Conservation (phyloP, 2,113 vertebrate species). For the Suncus etruscus region DNA sequence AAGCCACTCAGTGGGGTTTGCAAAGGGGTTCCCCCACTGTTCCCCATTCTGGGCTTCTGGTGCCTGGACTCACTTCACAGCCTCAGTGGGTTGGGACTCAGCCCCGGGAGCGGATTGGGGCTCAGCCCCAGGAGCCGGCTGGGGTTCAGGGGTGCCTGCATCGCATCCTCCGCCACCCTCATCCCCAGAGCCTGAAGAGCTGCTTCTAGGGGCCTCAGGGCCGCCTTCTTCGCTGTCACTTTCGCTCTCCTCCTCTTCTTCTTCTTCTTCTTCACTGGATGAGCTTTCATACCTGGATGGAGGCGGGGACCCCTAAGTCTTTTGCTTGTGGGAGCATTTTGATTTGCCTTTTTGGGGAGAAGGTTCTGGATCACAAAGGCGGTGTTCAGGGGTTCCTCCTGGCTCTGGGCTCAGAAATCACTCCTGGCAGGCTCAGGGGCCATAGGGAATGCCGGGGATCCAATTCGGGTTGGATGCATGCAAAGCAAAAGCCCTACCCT, state of each 20-base stretch:
- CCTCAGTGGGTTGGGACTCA: fast-evolving
- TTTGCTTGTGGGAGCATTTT: no score
- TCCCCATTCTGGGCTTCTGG: neutral
- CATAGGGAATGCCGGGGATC: no score
- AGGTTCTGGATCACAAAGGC: no score
- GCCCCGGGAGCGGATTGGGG: neutral
- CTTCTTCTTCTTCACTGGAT: constrained; percentile 88
- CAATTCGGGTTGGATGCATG: no score
- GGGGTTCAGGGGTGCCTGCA: constrained; percentile 59
- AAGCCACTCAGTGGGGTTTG: no score
- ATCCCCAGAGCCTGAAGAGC: constrained; percentile 81
- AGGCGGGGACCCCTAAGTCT: neutral
- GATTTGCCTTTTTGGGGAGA: no score
- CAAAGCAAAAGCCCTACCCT: no score
- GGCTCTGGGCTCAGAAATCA: no score
- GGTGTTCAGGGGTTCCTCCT: no score
- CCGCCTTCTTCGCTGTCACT: constrained; percentile 48
- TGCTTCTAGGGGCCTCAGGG: constrained; percentile 42
- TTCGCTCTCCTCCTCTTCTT: constrained; percentile 84
- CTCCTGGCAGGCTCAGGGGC: no score
- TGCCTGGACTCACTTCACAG: neutral
- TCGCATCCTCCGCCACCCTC: constrained; percentile 71
- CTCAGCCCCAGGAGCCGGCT: neutral
- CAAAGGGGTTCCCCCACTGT: no score
- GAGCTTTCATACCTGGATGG: constrained; percentile 94